These are phyloP conservation scores for Drosophila emarginata DNA, from an alignment of 2,888 invertebrate genomes.

Conservation along the genomic window DNA sequence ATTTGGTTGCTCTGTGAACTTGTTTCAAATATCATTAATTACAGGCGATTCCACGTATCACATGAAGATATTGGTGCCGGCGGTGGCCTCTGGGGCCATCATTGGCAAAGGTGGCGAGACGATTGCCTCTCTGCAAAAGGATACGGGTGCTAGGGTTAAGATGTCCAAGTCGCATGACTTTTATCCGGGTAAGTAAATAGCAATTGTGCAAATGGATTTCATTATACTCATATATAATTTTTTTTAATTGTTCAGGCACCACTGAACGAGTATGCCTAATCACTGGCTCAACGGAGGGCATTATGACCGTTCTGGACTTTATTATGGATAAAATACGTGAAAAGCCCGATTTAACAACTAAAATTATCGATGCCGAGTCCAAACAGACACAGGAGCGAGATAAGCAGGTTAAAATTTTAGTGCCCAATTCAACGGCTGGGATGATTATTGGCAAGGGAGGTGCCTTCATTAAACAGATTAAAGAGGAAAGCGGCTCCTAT, in stretches of 20 bases:
- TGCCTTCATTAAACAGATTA: slow-evolving; percentile 97
- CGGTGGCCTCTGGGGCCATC: slow-evolving; percentile 98
- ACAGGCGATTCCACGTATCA: slow-evolving; percentile 95
- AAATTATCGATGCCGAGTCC: slow-evolving; percentile 91
- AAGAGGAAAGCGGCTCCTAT: slow-evolving; percentile 96
- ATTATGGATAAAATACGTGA: slow-evolving; percentile 98
- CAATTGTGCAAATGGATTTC: not conserved
- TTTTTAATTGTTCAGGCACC: too few relatives aligned
- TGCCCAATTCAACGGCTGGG: slow-evolving; percentile 97
- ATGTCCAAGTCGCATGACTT: slow-evolving; percentile 99
- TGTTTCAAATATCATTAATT: slow-evolving; percentile 67
- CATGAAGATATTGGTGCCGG: slow-evolving; percentile 98
- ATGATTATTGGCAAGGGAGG: slow-evolving; percentile 99
- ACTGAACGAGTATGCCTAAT: slow-evolving; percentile 96
- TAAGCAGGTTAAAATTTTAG: slow-evolving; percentile 97
- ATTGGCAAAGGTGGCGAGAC: slow-evolving; percentile 99
- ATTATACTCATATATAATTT: too few relatives aligned
- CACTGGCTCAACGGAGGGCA: slow-evolving; percentile 94
- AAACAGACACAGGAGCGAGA: slow-evolving; percentile 94
- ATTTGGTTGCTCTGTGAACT: slow-evolving; percentile 39
- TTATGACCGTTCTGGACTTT: slow-evolving; percentile 95
- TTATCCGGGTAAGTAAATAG: slow-evolving; percentile 92
- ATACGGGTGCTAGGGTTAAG: slow-evolving; percentile 98
- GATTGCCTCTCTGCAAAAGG: slow-evolving; percentile 98
- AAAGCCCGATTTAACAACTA: slow-evolving; percentile 94